Conservation (phyloP, 2,797 vertebrate species). For the Cyprinella venusta region DNA sequence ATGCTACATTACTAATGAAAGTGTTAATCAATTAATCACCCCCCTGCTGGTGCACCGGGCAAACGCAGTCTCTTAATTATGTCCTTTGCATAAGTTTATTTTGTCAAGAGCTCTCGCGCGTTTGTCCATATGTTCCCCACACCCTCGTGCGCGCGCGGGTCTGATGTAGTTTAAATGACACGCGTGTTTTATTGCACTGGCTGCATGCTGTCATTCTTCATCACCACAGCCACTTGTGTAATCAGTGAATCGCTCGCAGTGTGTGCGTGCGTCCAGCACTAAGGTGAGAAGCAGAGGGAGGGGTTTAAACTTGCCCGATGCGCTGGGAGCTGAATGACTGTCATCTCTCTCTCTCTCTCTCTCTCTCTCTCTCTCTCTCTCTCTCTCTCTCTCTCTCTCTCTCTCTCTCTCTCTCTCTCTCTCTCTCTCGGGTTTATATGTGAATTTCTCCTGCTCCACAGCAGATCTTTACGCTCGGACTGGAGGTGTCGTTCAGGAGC, state of each 20-base stretch:
- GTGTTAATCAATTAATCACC: neutral
- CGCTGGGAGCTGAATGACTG: conserved; percentile 18
- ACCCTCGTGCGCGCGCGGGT: neutral
- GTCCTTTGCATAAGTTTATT: neutral
- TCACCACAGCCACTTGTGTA: neutral
- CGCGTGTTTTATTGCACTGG: conserved; percentile 9
- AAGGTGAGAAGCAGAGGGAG: conserved; percentile 64
- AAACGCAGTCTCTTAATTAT: neutral
- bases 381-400: neutral
- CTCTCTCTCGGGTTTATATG: conserved; percentile 14
- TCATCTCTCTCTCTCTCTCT: neutral
- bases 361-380: neutral
- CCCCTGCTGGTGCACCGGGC: neutral
- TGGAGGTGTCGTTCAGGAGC: conserved; percentile 20
- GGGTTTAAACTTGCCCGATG: conserved; percentile 60
- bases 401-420: conserved; percentile 3
- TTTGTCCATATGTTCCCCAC: conserved; percentile 1
- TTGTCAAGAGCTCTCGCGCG: neutral
- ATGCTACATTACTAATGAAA: neutral
- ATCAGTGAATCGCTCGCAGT: neutral
- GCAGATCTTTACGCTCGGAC: conserved; percentile 11
- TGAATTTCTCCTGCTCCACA: neutral
- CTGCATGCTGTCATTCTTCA: neutral
- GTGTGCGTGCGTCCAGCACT: conserved; percentile 60
- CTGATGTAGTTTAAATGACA: neutral